Evolutionary conservation across 2,113 vertebrate species (phyloP).

Genomic region (Calyptommatus sinebrachiatus): DNA sequence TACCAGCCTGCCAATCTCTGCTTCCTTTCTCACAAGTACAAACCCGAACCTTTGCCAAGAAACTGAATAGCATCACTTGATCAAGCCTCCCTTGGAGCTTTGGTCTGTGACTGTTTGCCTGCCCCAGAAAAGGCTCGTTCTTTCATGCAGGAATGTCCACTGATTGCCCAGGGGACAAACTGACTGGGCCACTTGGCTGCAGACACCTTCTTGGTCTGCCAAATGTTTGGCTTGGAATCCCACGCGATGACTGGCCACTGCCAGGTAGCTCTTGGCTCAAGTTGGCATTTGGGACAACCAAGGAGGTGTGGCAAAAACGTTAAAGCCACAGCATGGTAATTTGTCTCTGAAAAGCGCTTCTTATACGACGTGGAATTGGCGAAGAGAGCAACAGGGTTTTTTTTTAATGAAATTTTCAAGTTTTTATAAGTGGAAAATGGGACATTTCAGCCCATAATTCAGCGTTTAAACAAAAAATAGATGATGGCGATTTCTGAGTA

Average conservation of each 20-base stretch:
- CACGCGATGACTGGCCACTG: neutral
- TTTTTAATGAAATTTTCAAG: neutral
- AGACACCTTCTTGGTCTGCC: neutral
- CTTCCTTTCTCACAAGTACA: neutral
- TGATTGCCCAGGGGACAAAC: neutral
- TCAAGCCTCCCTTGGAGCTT: neutral
- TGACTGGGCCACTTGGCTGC: neutral
- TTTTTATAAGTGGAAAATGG: neutral
- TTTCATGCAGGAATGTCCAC: neutral
- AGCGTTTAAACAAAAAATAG: neutral
- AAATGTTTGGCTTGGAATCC: neutral
- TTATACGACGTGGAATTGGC: neutral
- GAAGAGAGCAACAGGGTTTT: neutral
- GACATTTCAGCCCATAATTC: no score
- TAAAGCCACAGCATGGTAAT: neutral
- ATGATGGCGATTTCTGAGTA: neutral
- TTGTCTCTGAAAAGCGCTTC: neutral
- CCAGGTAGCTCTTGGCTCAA: accelerated
- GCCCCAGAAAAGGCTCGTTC: neutral
- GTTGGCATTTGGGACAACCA: neutral
- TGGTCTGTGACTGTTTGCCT: neutral
- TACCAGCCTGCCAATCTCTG: accelerated
- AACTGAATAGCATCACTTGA: neutral
- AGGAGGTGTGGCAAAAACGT: neutral
- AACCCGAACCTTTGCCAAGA: neutral